Evolutionary conservation across 2,797 vertebrate genomes (phyloP).

Genomic region (Pangasius krempfi): DNA sequence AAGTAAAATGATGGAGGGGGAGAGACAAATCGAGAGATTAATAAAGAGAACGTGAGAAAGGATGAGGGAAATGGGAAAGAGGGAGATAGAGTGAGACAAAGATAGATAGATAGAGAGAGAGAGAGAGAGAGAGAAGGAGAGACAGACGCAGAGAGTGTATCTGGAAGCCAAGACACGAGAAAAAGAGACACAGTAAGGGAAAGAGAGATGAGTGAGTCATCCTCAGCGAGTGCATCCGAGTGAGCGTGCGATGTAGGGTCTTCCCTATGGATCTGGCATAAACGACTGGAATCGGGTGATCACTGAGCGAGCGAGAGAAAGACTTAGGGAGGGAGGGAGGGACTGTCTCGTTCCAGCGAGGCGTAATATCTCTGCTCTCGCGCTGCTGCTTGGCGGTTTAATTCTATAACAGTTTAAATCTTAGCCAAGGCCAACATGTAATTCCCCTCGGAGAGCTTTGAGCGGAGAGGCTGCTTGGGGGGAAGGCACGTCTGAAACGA

Average conservation of each 20-base stretch:
- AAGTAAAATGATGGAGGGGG: background rate
- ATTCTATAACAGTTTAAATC: conserved; percentile 24
- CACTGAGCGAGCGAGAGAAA: conserved; percentile 3
- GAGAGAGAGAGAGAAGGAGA: background rate
- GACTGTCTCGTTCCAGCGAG: conserved; percentile 38
- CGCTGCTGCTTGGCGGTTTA: conserved; percentile 17
- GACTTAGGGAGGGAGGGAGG: background rate
- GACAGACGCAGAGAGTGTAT: background rate
- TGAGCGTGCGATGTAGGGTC: conserved; percentile 16
- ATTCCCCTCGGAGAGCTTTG: conserved; percentile 37
- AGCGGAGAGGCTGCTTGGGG: conserved; percentile 23
- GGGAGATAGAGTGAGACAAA: background rate
- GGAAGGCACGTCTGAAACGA: conserved; percentile 10
- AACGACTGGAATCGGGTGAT: conserved; percentile 40
- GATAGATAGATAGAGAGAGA: background rate
- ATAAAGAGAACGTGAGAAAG: background rate
- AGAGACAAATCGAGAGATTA: background rate
- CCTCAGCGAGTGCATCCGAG: conserved; percentile 34
- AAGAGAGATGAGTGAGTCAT: conserved; percentile 49
- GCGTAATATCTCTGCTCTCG: conserved; percentile 42
- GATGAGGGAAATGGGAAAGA: background rate
- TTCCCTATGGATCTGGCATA: conserved; percentile 41
- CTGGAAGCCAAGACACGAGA: background rate
- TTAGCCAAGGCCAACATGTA: conserved; percentile 33
- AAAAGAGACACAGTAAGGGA: background rate